A percentile compares a stretch with the other conserved stretches of the same genome.
Conservation (phyloP, 2,797 vertebrate genomes). For the Microchirus variegatus region DNA sequence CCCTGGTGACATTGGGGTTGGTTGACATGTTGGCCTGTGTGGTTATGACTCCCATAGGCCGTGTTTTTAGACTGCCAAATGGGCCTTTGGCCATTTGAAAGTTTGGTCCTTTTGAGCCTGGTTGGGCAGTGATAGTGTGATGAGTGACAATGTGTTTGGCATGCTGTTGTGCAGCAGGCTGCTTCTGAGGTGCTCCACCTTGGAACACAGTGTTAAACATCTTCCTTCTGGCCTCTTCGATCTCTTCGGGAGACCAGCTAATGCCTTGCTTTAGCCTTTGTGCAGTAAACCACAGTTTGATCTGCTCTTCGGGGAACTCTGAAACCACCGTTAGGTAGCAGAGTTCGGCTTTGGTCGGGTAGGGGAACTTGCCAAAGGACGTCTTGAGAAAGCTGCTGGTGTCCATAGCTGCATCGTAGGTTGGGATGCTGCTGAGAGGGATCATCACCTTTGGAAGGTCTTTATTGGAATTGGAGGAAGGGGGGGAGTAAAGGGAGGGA, state of each 20-base stretch:
- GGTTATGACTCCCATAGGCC: conserved; percentile 84
- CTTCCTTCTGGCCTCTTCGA: conserved; percentile 95
- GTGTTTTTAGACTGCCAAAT: conserved; percentile 84
- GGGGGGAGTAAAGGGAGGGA: conserved; percentile 73
- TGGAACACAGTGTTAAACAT: conserved; percentile 99
- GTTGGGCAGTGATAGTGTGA: conserved; percentile 87
- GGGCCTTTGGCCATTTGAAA: conserved; percentile 86
- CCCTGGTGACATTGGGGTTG: conserved; percentile 85
- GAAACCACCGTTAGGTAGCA: conserved; percentile 98
- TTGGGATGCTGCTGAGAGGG: conserved; percentile 97
- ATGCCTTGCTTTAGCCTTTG: conserved; percentile 98
- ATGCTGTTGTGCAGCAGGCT: conserved; percentile 75
- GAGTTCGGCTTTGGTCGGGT: conserved; percentile 97
- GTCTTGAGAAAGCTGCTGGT: conserved; percentile 98
- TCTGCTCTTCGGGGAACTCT: conserved; percentile 97
- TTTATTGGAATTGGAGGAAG: conserved; percentile 82
- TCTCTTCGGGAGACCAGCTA: conserved; percentile 98
- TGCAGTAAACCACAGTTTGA: conserved; percentile 99
- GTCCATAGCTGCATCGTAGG: conserved; percentile 95
- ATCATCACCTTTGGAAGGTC: conserved; percentile 99
- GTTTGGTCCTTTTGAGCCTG: conserved; percentile 82
- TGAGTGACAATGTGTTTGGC: conserved; percentile 80
- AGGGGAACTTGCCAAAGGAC: conserved; percentile 98
- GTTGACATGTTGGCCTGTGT: conserved; percentile 87
- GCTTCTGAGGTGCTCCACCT: conserved; percentile 84